Base-by-base conservation (phyloP, 2,888 invertebrate genomes). In the Trichogramma evanescens region DNA sequence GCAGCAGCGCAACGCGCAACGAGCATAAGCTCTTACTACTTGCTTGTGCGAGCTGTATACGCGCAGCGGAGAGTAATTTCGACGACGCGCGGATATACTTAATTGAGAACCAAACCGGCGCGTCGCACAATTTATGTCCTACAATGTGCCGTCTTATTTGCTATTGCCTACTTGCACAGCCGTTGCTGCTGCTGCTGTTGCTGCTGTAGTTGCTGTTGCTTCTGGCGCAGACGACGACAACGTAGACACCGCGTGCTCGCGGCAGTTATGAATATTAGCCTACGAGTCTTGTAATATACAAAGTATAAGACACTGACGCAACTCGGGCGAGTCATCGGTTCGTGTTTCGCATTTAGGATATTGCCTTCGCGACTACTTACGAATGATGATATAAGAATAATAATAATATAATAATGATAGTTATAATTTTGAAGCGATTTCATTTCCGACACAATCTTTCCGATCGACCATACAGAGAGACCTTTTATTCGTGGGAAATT, bases 81-180 rank as follows among this genome's bases (percentile, higher is more conserved):
- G 58, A 62, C 63, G 63, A 58, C 55, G 65, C 63, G 60, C 57
- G 46, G 42, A 59, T 59, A 26, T 26, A 26, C 26, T 26, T 26
- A 59, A 62, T 62, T 59, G 62, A 62, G 65, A 61, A 59, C 38
- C 59, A 48, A 64, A 62, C 58, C 45, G 26, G 26, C 26, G 26
- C 26, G 26, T 26, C 26, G 26, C 26, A 38, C 46, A 57, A 58
- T 58, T 62, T 58, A 58, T 55, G 43, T 53, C 10, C 7, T 10
- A 4, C 26, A 26, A 26, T 26, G 26, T 26, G 50, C 49, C 38
- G 49, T 41, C 40, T 40, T 43, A 43, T 46, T 53, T 43, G 49
- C 45, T 9, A 50, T 50, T 56, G 43, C 43, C 42, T 5, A 8
- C 44, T 48, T 38, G 38, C 46, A n/a, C 10, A 7, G 10, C 5